These are phyloP conservation scores for Dione vanillae DNA, from an alignment of 2,888 invertebrate species.

Conservation along the genomic window DNA sequence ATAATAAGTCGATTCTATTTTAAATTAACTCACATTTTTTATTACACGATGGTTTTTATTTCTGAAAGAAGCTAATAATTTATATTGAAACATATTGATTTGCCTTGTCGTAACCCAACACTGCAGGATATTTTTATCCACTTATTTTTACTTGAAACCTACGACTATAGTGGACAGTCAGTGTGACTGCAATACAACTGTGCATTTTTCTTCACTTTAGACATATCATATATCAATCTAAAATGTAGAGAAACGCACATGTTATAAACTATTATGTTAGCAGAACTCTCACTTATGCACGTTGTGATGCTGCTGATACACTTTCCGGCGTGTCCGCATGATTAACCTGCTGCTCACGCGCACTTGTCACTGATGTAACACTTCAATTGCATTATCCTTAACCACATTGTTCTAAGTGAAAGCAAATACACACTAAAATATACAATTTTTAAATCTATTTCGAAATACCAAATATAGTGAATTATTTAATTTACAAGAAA, in stretches of 20 bases:
- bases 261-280: slow-evolving; percentile 74
- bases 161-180: background rate
- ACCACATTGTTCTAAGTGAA: slow-evolving; percentile 46
- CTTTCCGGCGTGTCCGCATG: slow-evolving; percentile 76
- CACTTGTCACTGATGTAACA: slow-evolving; percentile 56
- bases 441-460: background rate
- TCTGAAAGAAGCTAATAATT: too few species aligned
- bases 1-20: background rate
- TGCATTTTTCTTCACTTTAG: background rate
- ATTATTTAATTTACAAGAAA: background rate
- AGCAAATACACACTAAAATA: slow-evolving; percentile 29
- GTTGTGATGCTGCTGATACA: slow-evolving; percentile 78
- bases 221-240: background rate
- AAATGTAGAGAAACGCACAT: slow-evolving; percentile 48
- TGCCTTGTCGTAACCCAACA: background rate
- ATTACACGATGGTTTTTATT: background rate
- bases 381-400: slow-evolving; percentile 68
- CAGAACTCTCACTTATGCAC: slow-evolving; percentile 69
- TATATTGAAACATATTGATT: too few species aligned
- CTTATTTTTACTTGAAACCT: background rate
- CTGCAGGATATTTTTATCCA: background rate
- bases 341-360: slow-evolving; percentile 59
- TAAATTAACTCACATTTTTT: background rate
- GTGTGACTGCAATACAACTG: background rate
- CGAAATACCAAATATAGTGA: background rate